phyloP scores from a whole-genome alignment of 2,797 vertebrate species.

The Denticeps clupeoides region DNA sequence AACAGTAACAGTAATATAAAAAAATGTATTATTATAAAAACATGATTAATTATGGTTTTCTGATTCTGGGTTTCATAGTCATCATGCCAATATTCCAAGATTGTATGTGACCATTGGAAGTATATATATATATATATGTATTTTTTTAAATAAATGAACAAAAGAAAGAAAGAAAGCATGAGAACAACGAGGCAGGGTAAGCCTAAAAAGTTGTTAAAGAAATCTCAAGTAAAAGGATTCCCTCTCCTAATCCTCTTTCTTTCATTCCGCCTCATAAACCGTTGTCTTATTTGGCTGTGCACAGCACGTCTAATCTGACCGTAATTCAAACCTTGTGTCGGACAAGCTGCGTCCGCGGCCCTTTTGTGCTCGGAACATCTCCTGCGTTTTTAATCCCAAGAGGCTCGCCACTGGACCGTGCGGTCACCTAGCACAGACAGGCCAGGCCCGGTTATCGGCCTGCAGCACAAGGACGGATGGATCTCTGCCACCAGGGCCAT shows the following conservation, averaged over 20 bases:
- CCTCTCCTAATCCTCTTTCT: constrained; percentile 56
- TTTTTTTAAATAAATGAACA: constrained; percentile 4
- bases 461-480: constrained; percentile 44
- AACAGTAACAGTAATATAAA: too few species aligned
- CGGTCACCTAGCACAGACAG: constrained; percentile 38
- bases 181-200: too few species aligned
- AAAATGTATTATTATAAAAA: too few species aligned
- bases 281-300: constrained; percentile 35
- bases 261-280: constrained; percentile 10
- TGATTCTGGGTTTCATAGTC: too few species aligned
- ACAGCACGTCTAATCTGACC: constrained; percentile 58
- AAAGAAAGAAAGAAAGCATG: constrained; percentile 35
- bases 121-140: too few species aligned
- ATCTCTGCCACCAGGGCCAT: constrained; percentile 33
- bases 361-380: constrained; percentile 33
- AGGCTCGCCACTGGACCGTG: constrained; percentile 44
- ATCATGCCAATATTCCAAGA: too few species aligned
- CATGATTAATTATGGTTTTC: too few species aligned
- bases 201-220: constrained; percentile 50
- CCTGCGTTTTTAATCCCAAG: constrained; percentile 47
- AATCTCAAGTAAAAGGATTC: constrained; percentile 56
- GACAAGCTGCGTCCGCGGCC: constrained; percentile 36
- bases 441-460: constrained; percentile 46
- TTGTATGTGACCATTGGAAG: not conserved
- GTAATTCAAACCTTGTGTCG: constrained; percentile 50